phyloP scores from a whole-genome alignment of 2,888 invertebrate species.

The Sphecodes monilicornis region DNA sequence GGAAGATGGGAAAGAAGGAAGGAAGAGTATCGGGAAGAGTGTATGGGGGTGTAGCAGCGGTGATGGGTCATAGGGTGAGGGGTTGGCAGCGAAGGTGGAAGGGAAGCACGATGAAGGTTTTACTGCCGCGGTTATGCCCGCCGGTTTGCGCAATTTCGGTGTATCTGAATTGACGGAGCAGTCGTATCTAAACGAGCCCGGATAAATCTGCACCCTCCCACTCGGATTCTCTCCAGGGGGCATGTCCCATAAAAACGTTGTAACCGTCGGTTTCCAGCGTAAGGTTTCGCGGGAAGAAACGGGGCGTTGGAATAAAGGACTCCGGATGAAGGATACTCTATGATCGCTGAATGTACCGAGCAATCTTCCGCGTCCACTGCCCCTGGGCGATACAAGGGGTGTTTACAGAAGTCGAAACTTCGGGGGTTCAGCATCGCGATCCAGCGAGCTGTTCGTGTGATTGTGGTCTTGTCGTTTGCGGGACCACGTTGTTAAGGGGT shows the following conservation, averaged over 20 bases:
- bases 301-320: constrained; percentile 23
- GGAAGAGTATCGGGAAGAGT: background rate
- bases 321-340: constrained; percentile 29
- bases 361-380: constrained; percentile 6
- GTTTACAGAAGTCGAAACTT: background rate
- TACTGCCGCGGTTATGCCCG: constrained; percentile 74
- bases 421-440: background rate
- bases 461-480: background rate
- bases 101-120: constrained; percentile 72
- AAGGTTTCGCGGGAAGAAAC: constrained; percentile 42
- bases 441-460: background rate
- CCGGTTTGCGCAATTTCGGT: constrained; percentile 77
- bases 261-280: constrained; percentile 55
- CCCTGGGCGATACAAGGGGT: background rate
- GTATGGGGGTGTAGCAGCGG: background rate
- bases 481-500: background rate
- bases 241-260: constrained; percentile 67
- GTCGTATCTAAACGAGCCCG: constrained; percentile 77
- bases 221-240: constrained; percentile 59
- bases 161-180: constrained; percentile 75
- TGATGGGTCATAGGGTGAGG: background rate
- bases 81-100: constrained; percentile 33
- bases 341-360: constrained; percentile 27
- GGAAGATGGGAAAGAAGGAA: constrained; percentile 11
- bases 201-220: constrained; percentile 71